Base-by-base conservation (phyloP, 2,888 invertebrate species). In the Hirudinaria manillensis region DNA sequence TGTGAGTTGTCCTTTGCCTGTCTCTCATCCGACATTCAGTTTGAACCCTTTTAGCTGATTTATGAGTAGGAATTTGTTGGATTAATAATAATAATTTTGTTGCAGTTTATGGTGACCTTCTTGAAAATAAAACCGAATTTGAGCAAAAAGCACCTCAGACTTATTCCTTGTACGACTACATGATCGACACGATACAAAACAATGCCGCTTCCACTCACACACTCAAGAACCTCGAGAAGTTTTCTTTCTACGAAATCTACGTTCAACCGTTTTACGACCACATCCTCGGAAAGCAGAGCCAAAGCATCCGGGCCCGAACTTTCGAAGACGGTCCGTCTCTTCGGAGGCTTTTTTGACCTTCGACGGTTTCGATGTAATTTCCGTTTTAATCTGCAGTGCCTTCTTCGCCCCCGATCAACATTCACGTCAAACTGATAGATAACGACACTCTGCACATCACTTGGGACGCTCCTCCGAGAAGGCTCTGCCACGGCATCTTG, bases 211-310 rank as follows among this genome's bases (percentile, higher is more conserved):
- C 80, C 16, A 78, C 79, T 29, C 81, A 81, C 77, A 80, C 84
- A 3, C 81, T 87, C 88, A 90, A 90, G 77, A 91, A 91, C 81
- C 88, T 95, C 83, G 87, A 89, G 81, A 92, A 93, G 86, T 93
- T 90, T 87, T 91, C 92, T 80, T 89, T 90, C 84, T 96, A 95
- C 87, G 92, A 94, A 87, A 92, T 95, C 87, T 93, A 94, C 87
- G 89, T 96, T 80, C 90, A 93, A 82, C 95, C 95, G 76, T 95
- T 93, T 87, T 93, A 91, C 86, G 91, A 91, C 85, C 90, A 90
- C 82, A 90, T 93, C 78, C 92, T 93, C 86, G 94, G 94, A 78
- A 90, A 91, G 83, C 93, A 93, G 70, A 93, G 93, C 77, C 93
- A 94, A 87, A 91, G 91, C 77, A 89, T 90, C 85, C 89, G 89